Evolutionary conservation across 2,113 vertebrate genomes (phyloP).

Genomic region (Ageneiosus marmoratus): DNA sequence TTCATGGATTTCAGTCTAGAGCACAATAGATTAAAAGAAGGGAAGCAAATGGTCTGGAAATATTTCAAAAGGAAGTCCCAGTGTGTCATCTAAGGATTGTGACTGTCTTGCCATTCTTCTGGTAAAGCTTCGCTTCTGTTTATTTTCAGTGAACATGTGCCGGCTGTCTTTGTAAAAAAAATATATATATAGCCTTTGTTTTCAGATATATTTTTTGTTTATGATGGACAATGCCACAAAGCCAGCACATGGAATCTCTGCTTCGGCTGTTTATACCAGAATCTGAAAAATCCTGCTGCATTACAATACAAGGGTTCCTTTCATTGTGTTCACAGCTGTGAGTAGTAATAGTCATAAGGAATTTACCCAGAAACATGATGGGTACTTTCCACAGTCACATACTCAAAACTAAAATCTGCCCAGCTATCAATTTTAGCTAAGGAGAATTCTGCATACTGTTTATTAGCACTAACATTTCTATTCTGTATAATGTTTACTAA

Average conservation of each 20-base stretch:
- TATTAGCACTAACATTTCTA: background rate
- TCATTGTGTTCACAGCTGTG: constrained; percentile 9
- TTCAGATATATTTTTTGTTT: background rate
- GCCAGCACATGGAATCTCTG: background rate
- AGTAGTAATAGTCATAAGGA: background rate
- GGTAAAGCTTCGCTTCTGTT: background rate
- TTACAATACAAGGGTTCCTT: background rate
- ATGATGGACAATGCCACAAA: background rate
- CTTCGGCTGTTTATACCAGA: background rate
- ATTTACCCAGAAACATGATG: background rate
- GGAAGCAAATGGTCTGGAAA: constrained; percentile 10
- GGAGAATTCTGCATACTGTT: background rate
- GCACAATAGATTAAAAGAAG: constrained; percentile 18
- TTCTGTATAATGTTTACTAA: background rate
- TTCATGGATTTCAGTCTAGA: background rate
- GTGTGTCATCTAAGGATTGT: background rate
- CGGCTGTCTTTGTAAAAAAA: background rate
- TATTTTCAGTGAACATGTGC: background rate
- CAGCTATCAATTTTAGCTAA: background rate
- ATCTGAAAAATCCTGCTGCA: background rate
- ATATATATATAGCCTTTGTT: background rate
- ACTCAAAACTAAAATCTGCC: background rate
- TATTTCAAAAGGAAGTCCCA: constrained; percentile 1
- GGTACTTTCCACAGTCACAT: background rate
- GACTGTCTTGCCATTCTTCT: background rate